A percentile compares a stretch with the other conserved stretches of the same genome.
Conservation (phyloP, 1,140 invertebrate genomes). For the Drosophila dunni region DNA sequence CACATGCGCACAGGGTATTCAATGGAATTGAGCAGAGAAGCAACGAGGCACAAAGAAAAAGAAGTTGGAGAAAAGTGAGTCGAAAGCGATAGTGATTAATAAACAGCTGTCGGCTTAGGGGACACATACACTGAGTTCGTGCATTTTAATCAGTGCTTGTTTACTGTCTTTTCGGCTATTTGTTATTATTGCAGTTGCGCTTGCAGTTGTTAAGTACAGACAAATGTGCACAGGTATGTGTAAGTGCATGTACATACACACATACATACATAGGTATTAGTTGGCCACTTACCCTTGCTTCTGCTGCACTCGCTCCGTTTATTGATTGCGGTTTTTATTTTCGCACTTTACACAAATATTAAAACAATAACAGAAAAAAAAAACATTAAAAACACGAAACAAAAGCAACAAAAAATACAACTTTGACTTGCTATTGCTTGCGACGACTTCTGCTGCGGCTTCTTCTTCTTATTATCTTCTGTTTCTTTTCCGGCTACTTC, state of each 20-base stretch:
- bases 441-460: not conserved
- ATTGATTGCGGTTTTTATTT: slow-evolving; percentile 12
- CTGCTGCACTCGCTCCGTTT: slow-evolving; percentile 12
- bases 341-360: not conserved
- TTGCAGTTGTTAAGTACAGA: not conserved
- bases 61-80: slow-evolving; percentile 25
- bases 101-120: slow-evolving; percentile 57
- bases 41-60: slow-evolving; percentile 13
- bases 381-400: not conserved
- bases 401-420: slow-evolving; percentile 13
- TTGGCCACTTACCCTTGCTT: not conserved
- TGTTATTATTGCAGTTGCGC: slow-evolving; percentile 8
- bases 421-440: slow-evolving; percentile 6
- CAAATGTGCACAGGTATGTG: no score
- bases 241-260: not conserved
- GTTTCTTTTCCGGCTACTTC: not conserved
- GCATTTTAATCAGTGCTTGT: slow-evolving; percentile 15
- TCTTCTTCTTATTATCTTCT: slow-evolving; percentile 11
- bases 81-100: slow-evolving; percentile 48
- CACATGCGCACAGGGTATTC: slow-evolving; percentile 10
- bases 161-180: slow-evolving; percentile 8
- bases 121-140: slow-evolving; percentile 4
- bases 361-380: slow-evolving; percentile 16
- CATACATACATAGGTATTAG: slow-evolving; percentile 4
- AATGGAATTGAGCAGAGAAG: slow-evolving; percentile 9